These are phyloP conservation scores for Drosophila tanythrix DNA, from an alignment of 2,888 invertebrate species.

Conservation along the genomic window DNA sequence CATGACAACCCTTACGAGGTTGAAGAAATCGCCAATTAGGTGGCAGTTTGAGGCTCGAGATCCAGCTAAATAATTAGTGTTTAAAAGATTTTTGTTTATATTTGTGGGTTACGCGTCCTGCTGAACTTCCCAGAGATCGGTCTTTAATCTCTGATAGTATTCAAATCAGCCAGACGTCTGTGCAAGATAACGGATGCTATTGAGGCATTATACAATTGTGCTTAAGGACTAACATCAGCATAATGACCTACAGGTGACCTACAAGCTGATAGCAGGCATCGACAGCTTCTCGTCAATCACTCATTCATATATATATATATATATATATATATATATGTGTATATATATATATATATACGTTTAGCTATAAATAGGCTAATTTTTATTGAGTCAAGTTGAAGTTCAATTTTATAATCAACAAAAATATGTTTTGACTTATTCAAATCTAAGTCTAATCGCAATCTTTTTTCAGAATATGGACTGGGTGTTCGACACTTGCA, in stretches of 20 bases:
- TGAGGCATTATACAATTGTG: constrained; percentile 22
- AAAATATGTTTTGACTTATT: constrained; percentile 4
- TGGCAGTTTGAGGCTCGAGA: constrained; percentile 1
- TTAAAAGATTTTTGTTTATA: constrained; percentile 39
- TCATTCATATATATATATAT: constrained; percentile 34
- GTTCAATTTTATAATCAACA: constrained; percentile 44
- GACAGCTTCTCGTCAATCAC: constrained; percentile 41
- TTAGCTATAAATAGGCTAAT: not conserved
- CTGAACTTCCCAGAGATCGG: not conserved
- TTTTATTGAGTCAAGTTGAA: constrained; percentile 36
- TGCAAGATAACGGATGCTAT: constrained; percentile 50
- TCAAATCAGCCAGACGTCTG: constrained; percentile 20
- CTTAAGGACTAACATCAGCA: constrained; percentile 17
- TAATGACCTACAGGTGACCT: constrained; percentile 69
- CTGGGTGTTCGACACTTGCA: constrained; percentile 88
- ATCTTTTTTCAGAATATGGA: constrained; percentile 63
- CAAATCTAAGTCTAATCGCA: constrained; percentile 18
- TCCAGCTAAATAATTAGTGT: constrained; percentile 22
- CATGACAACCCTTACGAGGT: not conserved
- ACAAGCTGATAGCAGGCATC: constrained; percentile 34
- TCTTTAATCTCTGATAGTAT: constrained; percentile 8
- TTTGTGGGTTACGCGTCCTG: not conserved
- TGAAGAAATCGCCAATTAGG: not conserved
- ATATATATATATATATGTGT: not conserved
- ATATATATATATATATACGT: not conserved